phyloP scores from a whole-genome alignment of 2,113 vertebrate genomes.

The Lates calcarifer region DNA sequence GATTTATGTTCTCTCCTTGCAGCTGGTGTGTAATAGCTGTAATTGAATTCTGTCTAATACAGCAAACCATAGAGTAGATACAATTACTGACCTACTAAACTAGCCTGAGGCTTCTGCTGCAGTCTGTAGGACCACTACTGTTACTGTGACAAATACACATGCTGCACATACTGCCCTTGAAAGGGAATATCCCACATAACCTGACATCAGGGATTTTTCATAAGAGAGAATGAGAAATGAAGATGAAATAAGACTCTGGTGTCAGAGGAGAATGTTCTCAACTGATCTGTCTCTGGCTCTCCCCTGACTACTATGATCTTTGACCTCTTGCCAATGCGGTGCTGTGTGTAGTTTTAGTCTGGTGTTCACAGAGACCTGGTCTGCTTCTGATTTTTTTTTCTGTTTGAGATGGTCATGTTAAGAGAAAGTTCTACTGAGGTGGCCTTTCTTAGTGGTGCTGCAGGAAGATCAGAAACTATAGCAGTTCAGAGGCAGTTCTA shows the following conservation, averaged over 20 bases:
- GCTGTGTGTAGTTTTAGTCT: no score
- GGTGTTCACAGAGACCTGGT: no score
- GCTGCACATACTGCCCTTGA: not conserved
- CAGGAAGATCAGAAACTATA: not conserved
- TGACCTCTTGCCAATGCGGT: no score
- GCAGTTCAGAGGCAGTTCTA: not conserved
- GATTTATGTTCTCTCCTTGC: constrained; percentile 2
- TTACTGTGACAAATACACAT: not conserved
- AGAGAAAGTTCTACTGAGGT: no score
- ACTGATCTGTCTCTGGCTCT: no score
- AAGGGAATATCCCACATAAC: not conserved
- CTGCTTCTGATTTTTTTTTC: no score
- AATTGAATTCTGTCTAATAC: constrained; percentile 47
- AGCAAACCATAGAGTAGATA: constrained; percentile 26
- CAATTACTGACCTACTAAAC: constrained; percentile 32
- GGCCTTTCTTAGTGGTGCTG: not conserved
- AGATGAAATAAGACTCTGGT: not conserved
- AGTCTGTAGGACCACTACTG: not conserved
- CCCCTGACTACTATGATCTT: no score
- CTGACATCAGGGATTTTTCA: not conserved
- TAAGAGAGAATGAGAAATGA: not conserved
- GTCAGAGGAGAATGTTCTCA: no score
- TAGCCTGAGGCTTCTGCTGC: not conserved
- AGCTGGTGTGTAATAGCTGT: constrained; percentile 28
- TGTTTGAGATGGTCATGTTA: no score